These are phyloP conservation scores for Pteronura brasiliensis DNA, from an alignment of 2,113 vertebrate species.

Conservation along the genomic window DNA sequence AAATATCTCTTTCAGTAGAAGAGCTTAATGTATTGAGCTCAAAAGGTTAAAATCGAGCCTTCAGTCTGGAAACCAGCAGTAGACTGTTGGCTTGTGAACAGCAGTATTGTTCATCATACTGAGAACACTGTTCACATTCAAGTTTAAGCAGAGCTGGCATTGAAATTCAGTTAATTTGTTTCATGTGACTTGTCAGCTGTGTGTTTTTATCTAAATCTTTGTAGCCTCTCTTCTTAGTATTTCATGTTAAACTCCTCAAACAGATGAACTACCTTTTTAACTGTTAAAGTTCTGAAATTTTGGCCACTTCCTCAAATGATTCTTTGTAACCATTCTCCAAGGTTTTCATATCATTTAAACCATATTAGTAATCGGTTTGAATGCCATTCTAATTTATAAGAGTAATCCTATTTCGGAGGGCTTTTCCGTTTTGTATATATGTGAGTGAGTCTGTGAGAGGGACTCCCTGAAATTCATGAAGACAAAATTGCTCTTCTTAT, in stretches of 20 bases:
- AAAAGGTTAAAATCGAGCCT: constrained; percentile 78
- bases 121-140: constrained; percentile 80
- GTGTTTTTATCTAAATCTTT: constrained; percentile 82
- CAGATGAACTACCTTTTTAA: constrained; percentile 73
- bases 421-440: not conserved
- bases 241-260: constrained; percentile 72
- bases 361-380: not conserved
- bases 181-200: constrained; percentile 89
- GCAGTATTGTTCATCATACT: constrained; percentile 73
- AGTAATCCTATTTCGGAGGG: not conserved
- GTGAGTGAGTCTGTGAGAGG: not conserved
- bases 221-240: constrained; percentile 76
- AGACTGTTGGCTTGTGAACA: constrained; percentile 78
- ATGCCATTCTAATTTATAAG: not conserved
- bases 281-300: constrained; percentile 60
- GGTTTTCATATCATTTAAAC: not conserved
- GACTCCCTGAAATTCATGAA: not conserved
- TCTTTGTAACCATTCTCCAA: not conserved
- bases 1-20: constrained; percentile 79
- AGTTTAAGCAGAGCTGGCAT: constrained; percentile 79
- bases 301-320: not conserved
- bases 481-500: not conserved
- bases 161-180: constrained; percentile 81
- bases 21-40: constrained; percentile 76
- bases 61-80: constrained; percentile 80